Percentiles rank a stretch among this genome's conserved stretches.
Conservation (phyloP, 2,888 invertebrate genomes). For the Alcis repandata region DNA sequence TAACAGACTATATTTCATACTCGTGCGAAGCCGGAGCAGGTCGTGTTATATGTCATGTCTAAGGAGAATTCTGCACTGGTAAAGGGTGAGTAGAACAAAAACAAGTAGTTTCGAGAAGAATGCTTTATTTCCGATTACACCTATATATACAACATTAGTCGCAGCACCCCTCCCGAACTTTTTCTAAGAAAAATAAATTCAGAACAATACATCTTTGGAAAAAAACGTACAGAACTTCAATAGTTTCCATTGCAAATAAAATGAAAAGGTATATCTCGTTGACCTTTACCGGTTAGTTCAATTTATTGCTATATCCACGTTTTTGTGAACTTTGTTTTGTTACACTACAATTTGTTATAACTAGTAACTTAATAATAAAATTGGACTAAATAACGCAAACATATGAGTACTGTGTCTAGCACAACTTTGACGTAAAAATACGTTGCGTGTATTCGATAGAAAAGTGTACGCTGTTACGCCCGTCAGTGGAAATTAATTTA, state of each 20-base stretch:
- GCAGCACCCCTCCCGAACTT: conserved; percentile 58
- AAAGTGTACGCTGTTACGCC: no score
- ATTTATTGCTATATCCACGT: conserved; percentile 40
- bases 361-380: conserved; percentile 43
- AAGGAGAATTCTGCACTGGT: no score
- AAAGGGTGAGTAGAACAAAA: conserved; percentile 30
- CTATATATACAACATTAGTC: conserved; percentile 68
- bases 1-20: no score
- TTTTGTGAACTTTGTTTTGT: neutral
- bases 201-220: conserved; percentile 69
- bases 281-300: conserved; percentile 27
- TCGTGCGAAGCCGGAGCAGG: no score
- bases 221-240: conserved; percentile 59
- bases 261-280: conserved; percentile 13
- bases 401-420: neutral
- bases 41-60: no score
- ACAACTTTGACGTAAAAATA: no score
- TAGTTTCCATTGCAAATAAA: conserved; percentile 45
- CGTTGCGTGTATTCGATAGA: no score
- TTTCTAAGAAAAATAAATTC: conserved; percentile 71
- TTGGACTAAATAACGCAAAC: conserved; percentile 43
- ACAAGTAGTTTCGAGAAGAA: conserved; percentile 61
- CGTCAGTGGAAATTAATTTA: no score
- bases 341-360: conserved; percentile 31
- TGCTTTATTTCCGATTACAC: conserved; percentile 64